These are phyloP conservation scores for Fistularia commersonii DNA, from an alignment of 2,797 vertebrate species.

Conservation along the genomic window DNA sequence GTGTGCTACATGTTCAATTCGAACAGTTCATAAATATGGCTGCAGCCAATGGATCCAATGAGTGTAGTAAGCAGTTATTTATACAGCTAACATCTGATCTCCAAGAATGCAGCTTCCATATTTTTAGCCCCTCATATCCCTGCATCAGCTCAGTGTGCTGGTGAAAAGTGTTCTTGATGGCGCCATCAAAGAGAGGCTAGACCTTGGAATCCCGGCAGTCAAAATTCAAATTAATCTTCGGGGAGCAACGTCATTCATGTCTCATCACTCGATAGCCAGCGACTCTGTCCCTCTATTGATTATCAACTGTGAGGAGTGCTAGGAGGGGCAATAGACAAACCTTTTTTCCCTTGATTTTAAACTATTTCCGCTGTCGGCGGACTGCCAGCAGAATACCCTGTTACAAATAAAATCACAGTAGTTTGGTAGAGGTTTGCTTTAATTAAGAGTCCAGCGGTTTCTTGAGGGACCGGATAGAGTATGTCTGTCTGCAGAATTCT, in stretches of 20 bases:
- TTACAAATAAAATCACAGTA: slow-evolving; percentile 71
- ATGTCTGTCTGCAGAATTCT: too few species aligned
- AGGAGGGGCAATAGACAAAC: slow-evolving; percentile 45
- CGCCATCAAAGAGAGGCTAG: slow-evolving; percentile 51
- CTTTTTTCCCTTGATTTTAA: slow-evolving; percentile 61
- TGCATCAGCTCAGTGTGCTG: slow-evolving; percentile 54
- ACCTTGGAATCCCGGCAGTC: slow-evolving; percentile 65
- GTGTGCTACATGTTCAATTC: slow-evolving; percentile 12
- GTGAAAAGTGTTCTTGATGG: slow-evolving; percentile 55
- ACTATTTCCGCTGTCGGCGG: slow-evolving; percentile 52
- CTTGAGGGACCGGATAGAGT: not conserved
- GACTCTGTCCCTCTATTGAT: slow-evolving; percentile 65
- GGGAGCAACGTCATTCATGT: slow-evolving; percentile 71
- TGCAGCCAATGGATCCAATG: slow-evolving; percentile 5
- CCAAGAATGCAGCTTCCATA: slow-evolving; percentile 41
- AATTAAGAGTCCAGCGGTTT: slow-evolving; percentile 37
- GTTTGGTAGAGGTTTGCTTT: slow-evolving; percentile 65
- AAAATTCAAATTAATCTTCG: slow-evolving; percentile 66
- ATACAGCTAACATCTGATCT: slow-evolving; percentile 49
- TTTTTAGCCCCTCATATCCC: slow-evolving; percentile 38
- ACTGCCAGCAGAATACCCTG: slow-evolving; percentile 54
- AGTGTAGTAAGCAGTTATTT: slow-evolving; percentile 30
- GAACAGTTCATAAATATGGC: slow-evolving; percentile 22
- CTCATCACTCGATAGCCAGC: slow-evolving; percentile 70
- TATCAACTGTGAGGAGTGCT: slow-evolving; percentile 61